Conservation (phyloP, 2,888 invertebrate species). For the Rhamphomyia laevipes region DNA sequence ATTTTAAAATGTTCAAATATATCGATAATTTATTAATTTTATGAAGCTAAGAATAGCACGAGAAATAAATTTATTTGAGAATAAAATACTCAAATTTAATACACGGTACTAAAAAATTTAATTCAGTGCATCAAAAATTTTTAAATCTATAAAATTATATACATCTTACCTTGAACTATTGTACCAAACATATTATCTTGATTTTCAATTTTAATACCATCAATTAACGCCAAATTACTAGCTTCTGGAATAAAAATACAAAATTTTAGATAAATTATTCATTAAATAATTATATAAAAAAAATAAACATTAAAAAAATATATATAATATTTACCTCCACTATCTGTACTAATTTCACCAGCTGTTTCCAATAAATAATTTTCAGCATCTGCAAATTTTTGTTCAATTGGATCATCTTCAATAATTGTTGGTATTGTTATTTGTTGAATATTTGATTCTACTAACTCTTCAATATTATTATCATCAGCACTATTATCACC, state of each 20-base stretch:
- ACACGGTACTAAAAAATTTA: too few species aligned
- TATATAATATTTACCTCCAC: conserved; percentile 23
- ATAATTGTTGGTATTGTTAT: conserved; percentile 16
- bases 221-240: conserved; percentile 10
- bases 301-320: neutral
- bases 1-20: too few species aligned
- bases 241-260: conserved; percentile 6
- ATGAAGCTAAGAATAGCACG: too few species aligned
- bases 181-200: neutral
- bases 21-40: too few species aligned
- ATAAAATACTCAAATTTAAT: too few species aligned
- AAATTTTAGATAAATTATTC: neutral
- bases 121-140: too few species aligned
- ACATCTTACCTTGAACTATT: conserved; percentile 4
- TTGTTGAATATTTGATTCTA: conserved; percentile 28
- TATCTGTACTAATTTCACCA: conserved; percentile 40
- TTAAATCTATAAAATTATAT: too few species aligned
- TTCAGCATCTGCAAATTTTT: conserved; percentile 66
- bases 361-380: conserved; percentile 60
- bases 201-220: conserved; percentile 2
- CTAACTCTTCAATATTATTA: conserved; percentile 14
- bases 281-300: neutral
- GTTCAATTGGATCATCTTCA: conserved; percentile 47
- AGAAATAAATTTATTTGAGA: too few species aligned
- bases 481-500: conserved; percentile 14